Conservation (phyloP, 2,797 vertebrate genomes). For the Tenualosa thibaudeaui region DNA sequence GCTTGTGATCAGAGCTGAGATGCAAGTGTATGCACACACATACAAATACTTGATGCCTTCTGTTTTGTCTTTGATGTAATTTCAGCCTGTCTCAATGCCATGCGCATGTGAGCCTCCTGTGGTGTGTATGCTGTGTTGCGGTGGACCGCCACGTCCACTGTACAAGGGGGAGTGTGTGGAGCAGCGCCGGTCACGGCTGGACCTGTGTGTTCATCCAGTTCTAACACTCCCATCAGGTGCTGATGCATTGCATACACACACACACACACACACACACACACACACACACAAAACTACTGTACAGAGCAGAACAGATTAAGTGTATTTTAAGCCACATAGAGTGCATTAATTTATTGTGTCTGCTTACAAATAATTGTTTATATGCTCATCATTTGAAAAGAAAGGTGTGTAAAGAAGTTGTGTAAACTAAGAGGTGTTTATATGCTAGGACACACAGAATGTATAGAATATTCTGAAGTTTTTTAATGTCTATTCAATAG, state of each 20-base stretch:
- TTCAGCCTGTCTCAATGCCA: conserved; percentile 54
- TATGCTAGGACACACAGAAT: too few relatives aligned
- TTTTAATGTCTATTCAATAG: too few relatives aligned
- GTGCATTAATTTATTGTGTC: too few relatives aligned
- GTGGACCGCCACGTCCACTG: conserved; percentile 47
- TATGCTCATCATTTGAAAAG: neutral
- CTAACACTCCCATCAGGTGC: conserved; percentile 66
- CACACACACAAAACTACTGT: neutral
- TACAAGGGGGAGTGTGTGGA: conserved; percentile 37
- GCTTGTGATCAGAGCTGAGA: neutral
- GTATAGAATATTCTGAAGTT: too few relatives aligned
- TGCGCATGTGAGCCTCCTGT: conserved; percentile 60
- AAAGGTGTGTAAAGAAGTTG: neutral
- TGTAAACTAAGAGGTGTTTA: neutral
- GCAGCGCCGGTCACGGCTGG: conserved; percentile 51
- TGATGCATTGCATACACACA: neutral
- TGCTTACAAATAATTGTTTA: too few relatives aligned
- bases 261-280: neutral
- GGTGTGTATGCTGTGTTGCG: conserved; percentile 61
- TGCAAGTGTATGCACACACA: neutral
- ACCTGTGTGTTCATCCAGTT: conserved; percentile 62
- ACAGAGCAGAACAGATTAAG: neutral
- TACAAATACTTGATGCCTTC: too few relatives aligned
- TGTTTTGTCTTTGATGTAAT: neutral
- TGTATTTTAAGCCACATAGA: neutral